Evolutionary conservation across 2,113 vertebrate genomes (phyloP).

Genomic region (Trematomus loennbergii): DNA sequence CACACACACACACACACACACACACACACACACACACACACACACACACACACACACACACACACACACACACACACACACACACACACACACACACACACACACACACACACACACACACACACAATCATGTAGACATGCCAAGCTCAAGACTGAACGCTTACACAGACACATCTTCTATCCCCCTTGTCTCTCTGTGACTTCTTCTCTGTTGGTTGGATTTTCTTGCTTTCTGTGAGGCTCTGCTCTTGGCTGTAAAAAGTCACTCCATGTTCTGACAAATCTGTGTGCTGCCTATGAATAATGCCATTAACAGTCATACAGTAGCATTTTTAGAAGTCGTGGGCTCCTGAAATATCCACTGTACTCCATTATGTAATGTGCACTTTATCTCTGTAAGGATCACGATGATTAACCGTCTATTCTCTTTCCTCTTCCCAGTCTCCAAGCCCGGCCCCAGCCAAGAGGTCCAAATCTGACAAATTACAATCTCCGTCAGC

Average conservation of each 20-base stretch:
- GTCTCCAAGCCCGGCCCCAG: constrained; percentile 79
- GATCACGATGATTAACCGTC: constrained; percentile 40
- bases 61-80: constrained; percentile 44
- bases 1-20: constrained; percentile 39
- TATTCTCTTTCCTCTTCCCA: constrained; percentile 58
- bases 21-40: constrained; percentile 38
- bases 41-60: constrained; percentile 38
- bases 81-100: constrained; percentile 20
- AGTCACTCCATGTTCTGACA: constrained; percentile 45
- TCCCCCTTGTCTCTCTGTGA: constrained; percentile 39
- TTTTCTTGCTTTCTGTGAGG: constrained; percentile 40
- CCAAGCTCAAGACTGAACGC: constrained; percentile 61
- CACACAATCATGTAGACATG: constrained; percentile 42
- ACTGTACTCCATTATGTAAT: constrained; percentile 45
- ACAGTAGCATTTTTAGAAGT: constrained; percentile 50
- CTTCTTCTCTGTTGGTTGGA: constrained; percentile 29
- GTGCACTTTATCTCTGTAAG: constrained; percentile 28
- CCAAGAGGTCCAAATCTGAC: constrained; percentile 81
- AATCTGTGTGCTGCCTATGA: constrained; percentile 41
- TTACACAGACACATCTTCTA: constrained; percentile 67
- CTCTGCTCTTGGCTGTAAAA: constrained; percentile 43
- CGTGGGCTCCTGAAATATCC: constrained; percentile 56
- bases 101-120: constrained; percentile 44
- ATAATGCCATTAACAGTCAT: constrained; percentile 50
- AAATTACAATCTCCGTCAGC: constrained; percentile 72